These are phyloP conservation scores for Urocitellus parryii DNA, from an alignment of 2,113 vertebrate genomes.

Conservation along the genomic window DNA sequence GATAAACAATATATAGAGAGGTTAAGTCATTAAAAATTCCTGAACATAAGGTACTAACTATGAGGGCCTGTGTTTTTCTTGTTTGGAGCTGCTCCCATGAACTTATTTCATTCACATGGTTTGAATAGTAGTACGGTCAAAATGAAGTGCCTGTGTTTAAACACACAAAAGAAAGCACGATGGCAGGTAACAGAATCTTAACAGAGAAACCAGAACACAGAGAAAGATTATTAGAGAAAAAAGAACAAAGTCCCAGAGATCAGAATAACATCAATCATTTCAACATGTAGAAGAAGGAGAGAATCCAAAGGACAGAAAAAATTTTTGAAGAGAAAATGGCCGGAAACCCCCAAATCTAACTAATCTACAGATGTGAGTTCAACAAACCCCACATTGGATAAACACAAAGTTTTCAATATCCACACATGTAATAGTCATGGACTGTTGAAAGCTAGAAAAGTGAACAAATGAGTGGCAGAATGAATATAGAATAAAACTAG, in stretches of 20 bases:
- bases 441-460: conserved; percentile 32
- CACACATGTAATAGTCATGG: not conserved
- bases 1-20: not conserved
- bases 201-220: conserved; percentile 7
- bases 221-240: conserved; percentile 43
- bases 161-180: not conserved
- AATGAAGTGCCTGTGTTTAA: conserved; percentile 12
- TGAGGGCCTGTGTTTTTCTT: not conserved
- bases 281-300: not conserved
- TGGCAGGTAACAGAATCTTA: conserved; percentile 11
- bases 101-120: not conserved
- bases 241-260: not conserved
- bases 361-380: not conserved
- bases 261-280: not conserved
- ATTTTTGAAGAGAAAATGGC: not conserved
- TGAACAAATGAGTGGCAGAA: not conserved
- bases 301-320: conserved; percentile 10
- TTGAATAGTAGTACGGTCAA: not conserved
- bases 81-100: not conserved
- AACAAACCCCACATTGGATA: not conserved
- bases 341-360: not conserved
- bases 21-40: not conserved
- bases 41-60: not conserved
- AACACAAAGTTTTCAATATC: not conserved
- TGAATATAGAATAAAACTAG: conserved; percentile 7